Evolutionary conservation across 1,140 invertebrate genomes (phyloP), one percentile per base, ranked within the genome.

Genomic region (Ruditapes philippinarum): DNA sequence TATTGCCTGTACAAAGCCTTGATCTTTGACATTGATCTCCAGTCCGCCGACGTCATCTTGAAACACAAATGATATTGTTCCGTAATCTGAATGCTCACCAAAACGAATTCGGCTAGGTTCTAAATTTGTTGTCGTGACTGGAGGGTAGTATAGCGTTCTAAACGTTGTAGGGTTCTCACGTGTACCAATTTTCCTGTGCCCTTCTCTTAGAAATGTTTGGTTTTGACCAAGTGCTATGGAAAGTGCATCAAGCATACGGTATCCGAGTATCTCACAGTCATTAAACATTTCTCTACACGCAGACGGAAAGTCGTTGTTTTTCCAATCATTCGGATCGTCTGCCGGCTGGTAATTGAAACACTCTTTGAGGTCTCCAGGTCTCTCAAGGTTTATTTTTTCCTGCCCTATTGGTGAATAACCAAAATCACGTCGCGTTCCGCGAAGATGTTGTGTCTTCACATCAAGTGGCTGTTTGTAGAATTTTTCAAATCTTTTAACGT

Each of bases 21-120:
- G 42, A n/a, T 84, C 79, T 0, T 68, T 65, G n/a, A 31, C 65
- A 19, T 68, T 0, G 31, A 96, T 96, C 93, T 96, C 94, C 2
- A 96, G 91, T 31, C 96, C 95, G 3, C 96, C 94, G 76, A 94
- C 93, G 93, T 93, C 89, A 81, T 96, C 97, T 96, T 98, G 97
- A 54, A 97, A 97, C 36, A 98, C 95, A 65, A 98, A 95, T 42
- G 97, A 98, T 94, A 98, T 97, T 42, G 97, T 97, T 87, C 97
- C 97, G 88, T 97, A 97, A 94, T 98, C 97, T n/a, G 97, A 97
- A 91, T 97, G 97, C 0, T 97, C 97, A 0, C 97, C 97, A 76
- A 97, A 97, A 45, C 97, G 96, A 40, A 97, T 97, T 88, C 97
- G 90, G 3, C 92, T 91, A 0, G 83, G 96, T 49, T 96, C 89